These are phyloP conservation scores for Euleptes europaea DNA, from an alignment of 2,113 vertebrate species.

Conservation along the genomic window DNA sequence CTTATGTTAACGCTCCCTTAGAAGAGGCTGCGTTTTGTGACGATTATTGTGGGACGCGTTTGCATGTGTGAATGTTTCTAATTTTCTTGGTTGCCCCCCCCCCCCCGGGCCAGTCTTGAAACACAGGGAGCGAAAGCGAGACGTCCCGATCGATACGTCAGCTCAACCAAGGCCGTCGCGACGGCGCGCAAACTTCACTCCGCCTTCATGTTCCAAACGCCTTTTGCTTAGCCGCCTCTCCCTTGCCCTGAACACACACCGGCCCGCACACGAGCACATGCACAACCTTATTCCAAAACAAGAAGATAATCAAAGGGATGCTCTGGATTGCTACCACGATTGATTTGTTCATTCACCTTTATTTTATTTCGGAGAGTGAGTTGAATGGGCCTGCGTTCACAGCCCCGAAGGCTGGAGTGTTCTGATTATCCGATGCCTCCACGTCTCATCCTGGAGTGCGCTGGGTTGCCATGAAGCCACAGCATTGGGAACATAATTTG, in stretches of 20 bases:
- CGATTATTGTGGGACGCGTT: constrained; percentile 31
- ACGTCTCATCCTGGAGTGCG: neutral
- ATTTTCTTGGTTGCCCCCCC: constrained; percentile 49
- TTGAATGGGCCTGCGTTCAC: constrained; percentile 20
- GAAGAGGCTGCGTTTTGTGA: constrained; percentile 2
- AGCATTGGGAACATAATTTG: neutral
- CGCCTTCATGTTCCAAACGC: constrained; percentile 19
- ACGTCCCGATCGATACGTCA: constrained; percentile 37
- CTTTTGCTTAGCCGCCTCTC: neutral
- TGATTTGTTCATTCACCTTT: constrained; percentile 28
- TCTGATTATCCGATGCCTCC: constrained; percentile 1
- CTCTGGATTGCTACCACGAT: constrained; percentile 40
- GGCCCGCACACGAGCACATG: no score
- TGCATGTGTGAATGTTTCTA: constrained; percentile 35
- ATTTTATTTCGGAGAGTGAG: constrained; percentile 18
- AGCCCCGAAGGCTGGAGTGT: constrained; percentile 33
- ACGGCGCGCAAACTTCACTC: neutral
- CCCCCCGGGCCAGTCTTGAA: constrained; percentile 12
- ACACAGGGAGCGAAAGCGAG: constrained; percentile 21
- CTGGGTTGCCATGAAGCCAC: neutral
- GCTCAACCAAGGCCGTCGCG: constrained; percentile 1
- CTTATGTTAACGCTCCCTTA: neutral
- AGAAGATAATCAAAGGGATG: constrained; percentile 35
- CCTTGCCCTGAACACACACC: no score
- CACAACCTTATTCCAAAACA: neutral